Base-by-base conservation (phyloP, 2,888 invertebrate species). In the Boloria euphrosyne region DNA sequence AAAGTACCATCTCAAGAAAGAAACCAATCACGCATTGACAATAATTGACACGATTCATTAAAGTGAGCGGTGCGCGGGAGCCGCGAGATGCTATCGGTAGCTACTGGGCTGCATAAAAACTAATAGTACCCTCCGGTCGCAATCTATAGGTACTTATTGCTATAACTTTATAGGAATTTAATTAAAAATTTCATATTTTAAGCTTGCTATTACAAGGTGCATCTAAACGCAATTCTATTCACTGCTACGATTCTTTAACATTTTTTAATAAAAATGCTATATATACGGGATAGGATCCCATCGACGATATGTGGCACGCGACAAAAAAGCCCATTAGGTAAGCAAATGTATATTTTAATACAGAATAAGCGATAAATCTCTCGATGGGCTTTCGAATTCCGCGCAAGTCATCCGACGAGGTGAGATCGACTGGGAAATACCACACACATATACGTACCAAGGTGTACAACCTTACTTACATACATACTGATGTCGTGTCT, bases 341-440 rank as follows among this genome's bases (percentile, higher is more conserved):
- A 86, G 87, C 87, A 89, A 89, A 89, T 89, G 88, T 89, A 88
- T 90, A 90, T 90, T 89, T 90, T 87, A 90, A 90, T 89, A 86
- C 85, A 89, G 88, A 90, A 90, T 89, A 88, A 87, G 88, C 90
- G 85, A 92, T 91, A 90, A 91, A 92, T 92, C 90, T 90, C 85
- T 83, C 83, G 84, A 87, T 90, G 91, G 89, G 91, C 91, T 92
- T 92, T 91, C 91, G 87, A 92, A 92, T 91, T 90, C 91, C 91
- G 85, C 89, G 84, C 90, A 89, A 90, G 89, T 87, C 87, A 89
- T 82, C 87, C 85, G 84, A 80, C 89, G 86, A 89, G 90, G 89
- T 89, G 90, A 90, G 90, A 89, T 89, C 90, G 89, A 74, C 85
- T 89, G 90, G 91, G 91, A 89, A 92, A 90, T 90, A 90, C 91